These are phyloP conservation scores for Drosophila navojoa DNA, from an alignment of 1,140 invertebrate genomes.

Conservation along the genomic window DNA sequence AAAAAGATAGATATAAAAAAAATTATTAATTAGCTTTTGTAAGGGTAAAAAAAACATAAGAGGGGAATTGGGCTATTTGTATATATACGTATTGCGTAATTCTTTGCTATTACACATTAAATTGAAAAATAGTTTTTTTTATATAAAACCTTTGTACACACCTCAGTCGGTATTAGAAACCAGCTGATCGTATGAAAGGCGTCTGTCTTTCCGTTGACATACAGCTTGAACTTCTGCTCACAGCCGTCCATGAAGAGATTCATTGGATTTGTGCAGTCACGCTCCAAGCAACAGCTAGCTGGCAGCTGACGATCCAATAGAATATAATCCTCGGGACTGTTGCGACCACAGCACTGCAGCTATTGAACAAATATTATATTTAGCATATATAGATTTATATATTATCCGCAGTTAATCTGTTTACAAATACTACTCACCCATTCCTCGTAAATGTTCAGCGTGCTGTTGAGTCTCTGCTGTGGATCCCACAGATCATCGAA, in stretches of 20 bases:
- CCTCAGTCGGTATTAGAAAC: constrained; percentile 68
- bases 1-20: constrained; percentile 3
- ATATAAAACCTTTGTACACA: constrained; percentile 5
- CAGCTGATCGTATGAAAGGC: constrained; percentile 73
- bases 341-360: constrained; percentile 77
- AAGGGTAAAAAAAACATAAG: background rate
- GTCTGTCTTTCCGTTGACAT: constrained; percentile 60
- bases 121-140: background rate
- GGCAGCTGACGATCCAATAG: constrained; percentile 58
- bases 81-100: background rate
- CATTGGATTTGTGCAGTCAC: constrained; percentile 55
- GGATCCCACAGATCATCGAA: constrained; percentile 76
- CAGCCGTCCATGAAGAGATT: constrained; percentile 72
- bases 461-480: constrained; percentile 46
- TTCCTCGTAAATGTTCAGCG: constrained; percentile 62
- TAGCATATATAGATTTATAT: background rate
- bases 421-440: constrained; percentile 55
- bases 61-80: background rate
- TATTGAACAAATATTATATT: background rate
- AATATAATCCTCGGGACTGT: constrained; percentile 71
- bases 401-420: no score
- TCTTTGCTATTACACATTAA: background rate
- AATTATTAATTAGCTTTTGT: background rate
- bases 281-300: constrained; percentile 63
- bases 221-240: constrained; percentile 64